Percentiles rank a stretch among this genome's conserved stretches.
phyloP scores from a whole-genome alignment of 2,113 vertebrate species.

The Calidris pugnax region DNA sequence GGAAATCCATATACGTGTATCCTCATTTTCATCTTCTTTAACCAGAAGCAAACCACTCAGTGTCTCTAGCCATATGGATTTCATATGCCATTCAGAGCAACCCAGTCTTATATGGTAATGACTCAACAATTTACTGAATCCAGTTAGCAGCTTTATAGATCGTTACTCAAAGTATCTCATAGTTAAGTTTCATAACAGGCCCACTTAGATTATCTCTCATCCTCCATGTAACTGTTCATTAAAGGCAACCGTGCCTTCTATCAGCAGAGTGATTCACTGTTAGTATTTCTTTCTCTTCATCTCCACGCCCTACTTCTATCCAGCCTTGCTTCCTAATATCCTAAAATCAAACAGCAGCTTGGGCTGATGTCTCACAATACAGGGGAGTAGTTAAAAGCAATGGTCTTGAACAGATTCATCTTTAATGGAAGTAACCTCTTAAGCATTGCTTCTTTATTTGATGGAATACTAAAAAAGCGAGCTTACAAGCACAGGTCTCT shows the following conservation, averaged over 20 bases:
- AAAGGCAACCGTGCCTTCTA: not conserved
- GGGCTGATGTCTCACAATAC: not conserved
- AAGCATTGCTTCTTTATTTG: not conserved
- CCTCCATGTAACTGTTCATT: not conserved
- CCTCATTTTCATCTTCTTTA: constrained; percentile 18
- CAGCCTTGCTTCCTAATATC: not conserved
- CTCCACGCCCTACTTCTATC: not conserved
- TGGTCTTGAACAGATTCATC: not conserved
- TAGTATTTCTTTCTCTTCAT: not conserved
- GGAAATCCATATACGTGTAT: not conserved
- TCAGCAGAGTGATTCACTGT: not conserved
- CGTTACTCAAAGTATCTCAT: constrained; percentile 30
- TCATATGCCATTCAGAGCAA: not conserved
- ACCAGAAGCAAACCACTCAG: constrained; percentile 23
- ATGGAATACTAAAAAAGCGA: not conserved
- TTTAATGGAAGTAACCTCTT: not conserved
- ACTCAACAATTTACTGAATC: constrained; percentile 70
- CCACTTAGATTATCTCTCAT: constrained; percentile 18
- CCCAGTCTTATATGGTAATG: constrained; percentile 57
- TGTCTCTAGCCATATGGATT: constrained; percentile 53
- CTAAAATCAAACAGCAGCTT: not conserved
- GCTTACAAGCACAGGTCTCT: not conserved
- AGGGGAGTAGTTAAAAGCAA: not conserved
- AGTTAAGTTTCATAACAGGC: constrained; percentile 40
- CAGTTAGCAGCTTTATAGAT: constrained; percentile 67